Evolutionary conservation across 1,140 invertebrate genomes (phyloP).

Genomic region (Drosophila prosaltans): DNA sequence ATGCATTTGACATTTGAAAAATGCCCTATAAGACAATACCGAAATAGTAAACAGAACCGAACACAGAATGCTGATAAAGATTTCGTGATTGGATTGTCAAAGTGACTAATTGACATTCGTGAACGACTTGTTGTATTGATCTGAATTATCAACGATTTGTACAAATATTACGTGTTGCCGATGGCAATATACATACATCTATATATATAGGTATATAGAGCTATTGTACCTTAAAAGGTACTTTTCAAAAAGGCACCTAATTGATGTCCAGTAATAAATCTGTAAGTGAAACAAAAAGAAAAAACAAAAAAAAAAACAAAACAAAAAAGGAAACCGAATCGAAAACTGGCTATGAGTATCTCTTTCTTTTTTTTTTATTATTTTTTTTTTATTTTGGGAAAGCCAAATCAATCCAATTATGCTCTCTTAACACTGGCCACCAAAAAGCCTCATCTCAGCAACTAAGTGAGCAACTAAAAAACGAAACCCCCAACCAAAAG

Average conservation of each 20-base stretch:
- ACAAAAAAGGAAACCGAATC: not conserved
- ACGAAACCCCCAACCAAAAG: constrained; percentile 23
- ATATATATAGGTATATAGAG: not conserved
- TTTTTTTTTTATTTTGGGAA: not conserved
- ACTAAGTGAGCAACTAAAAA: constrained; percentile 13
- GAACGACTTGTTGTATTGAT: constrained; percentile 53
- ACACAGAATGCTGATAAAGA: constrained; percentile 50
- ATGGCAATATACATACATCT: constrained; percentile 23
- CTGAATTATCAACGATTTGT: constrained; percentile 74
- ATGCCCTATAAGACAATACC: constrained; percentile 63
- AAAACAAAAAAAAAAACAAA: not conserved
- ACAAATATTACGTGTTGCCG: constrained; percentile 49
- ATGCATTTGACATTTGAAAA: constrained; percentile 73
- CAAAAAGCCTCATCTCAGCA: constrained; percentile 4
- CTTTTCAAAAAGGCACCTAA: constrained; percentile 51
- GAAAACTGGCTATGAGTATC: constrained; percentile 1
- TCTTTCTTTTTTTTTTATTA: not conserved
- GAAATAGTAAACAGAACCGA: constrained; percentile 68
- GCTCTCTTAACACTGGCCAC: constrained; percentile 12
- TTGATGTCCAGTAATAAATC: constrained; percentile 75
- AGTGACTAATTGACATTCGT: constrained; percentile 66
- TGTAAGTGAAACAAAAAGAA: constrained; percentile 12
- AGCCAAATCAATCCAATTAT: constrained; percentile 40
- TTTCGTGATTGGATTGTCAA: constrained; percentile 48
- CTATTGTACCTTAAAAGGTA: constrained; percentile 9